These are phyloP conservation scores for Pangasius macronema DNA, from an alignment of 2,797 vertebrate species.

Conservation along the genomic window DNA sequence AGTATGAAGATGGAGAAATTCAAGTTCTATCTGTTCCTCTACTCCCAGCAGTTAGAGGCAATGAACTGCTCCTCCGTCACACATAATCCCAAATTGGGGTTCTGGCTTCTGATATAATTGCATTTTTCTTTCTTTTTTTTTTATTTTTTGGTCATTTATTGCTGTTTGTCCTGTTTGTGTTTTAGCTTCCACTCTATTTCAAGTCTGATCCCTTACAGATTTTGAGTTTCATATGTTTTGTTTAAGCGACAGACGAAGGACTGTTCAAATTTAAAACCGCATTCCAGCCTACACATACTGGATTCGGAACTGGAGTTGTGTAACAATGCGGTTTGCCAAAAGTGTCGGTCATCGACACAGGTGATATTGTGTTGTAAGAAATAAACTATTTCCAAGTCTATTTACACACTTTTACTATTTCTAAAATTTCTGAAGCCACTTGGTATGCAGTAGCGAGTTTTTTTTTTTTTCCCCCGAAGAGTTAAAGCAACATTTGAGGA, in stretches of 20 bases:
- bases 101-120: not conserved
- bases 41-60: constrained; percentile 2
- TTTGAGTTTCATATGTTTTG: constrained; percentile 1
- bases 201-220: not conserved
- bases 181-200: not conserved
- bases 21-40: constrained; percentile 6
- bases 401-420: constrained; percentile 1
- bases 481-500: constrained; percentile 31
- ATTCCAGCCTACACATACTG: constrained; percentile 14
- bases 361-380: constrained; percentile 29
- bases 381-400: constrained; percentile 41
- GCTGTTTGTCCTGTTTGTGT: not conserved
- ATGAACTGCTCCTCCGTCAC: not conserved
- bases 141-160: not conserved
- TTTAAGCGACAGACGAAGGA: constrained; percentile 25
- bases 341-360: not conserved
- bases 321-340: constrained; percentile 58
- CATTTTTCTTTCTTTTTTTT: not conserved
- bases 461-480: not conserved
- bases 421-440: not conserved
- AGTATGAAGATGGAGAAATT: constrained; percentile 17
- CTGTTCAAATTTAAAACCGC: constrained; percentile 9
- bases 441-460: not conserved
- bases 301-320: constrained; percentile 56
- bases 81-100: constrained; percentile 14